A percentile compares a stretch with the other conserved stretches of the same genome.
Evolutionary conservation across 2,888 invertebrate species (phyloP).

Genomic region (Anthophora plumipes): DNA sequence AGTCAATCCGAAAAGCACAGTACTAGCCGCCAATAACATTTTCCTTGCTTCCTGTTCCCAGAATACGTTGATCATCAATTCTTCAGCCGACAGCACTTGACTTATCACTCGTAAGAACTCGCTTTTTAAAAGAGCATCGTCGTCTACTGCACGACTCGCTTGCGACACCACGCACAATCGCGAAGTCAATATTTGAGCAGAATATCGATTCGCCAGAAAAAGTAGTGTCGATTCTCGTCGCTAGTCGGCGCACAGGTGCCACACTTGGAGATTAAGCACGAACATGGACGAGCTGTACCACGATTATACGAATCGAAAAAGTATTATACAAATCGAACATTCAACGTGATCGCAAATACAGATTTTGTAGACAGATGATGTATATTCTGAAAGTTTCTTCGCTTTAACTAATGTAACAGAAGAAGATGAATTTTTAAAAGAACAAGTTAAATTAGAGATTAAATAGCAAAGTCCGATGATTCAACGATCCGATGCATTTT

Average conservation of each 20-base stretch:
- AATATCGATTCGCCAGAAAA: conserved; percentile 83
- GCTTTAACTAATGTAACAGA: background rate
- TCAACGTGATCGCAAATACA: background rate
- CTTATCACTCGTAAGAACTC: conserved; percentile 63
- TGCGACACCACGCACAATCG: conserved; percentile 77
- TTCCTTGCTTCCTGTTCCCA: conserved; percentile 54
- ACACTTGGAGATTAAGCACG: conserved; percentile 6
- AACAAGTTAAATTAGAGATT: background rate
- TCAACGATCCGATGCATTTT: background rate
- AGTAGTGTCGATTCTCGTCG: conserved; percentile 73
- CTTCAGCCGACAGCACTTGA: conserved; percentile 42
- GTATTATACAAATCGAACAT: background rate
- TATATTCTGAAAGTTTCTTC: background rate
- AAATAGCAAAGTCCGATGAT: background rate
- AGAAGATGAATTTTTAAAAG: background rate
- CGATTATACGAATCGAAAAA: background rate
- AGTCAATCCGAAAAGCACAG: conserved; percentile 79
- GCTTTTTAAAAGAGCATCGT: conserved; percentile 76
- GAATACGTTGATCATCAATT: conserved; percentile 49
- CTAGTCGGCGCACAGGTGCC: conserved; percentile 29
- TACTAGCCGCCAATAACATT: conserved; percentile 77
- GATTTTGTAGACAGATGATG: background rate
- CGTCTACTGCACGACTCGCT: conserved; percentile 74
- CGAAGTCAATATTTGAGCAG: conserved; percentile 84
- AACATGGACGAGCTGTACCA: background rate